Conservation (phyloP, 2,888 invertebrate genomes). For the Thecocarcelia acutangulata region DNA sequence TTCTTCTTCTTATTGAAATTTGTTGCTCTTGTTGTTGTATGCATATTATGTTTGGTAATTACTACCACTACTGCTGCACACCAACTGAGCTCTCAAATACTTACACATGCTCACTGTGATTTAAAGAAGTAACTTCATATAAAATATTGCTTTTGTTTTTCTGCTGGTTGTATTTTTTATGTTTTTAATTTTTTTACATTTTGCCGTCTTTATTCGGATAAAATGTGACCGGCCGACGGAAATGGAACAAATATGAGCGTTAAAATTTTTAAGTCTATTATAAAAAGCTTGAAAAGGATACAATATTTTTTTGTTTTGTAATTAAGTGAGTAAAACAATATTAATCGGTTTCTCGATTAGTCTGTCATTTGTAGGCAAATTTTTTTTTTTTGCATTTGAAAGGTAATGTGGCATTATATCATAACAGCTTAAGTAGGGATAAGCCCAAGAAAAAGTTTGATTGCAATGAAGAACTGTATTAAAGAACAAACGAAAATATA, state of each 20-base stretch:
- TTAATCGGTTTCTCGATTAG: too few relatives aligned
- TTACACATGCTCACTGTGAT: conserved; percentile 59
- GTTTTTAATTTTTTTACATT: conserved; percentile 8
- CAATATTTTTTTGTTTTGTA: neutral
- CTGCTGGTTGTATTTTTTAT: conserved; percentile 1
- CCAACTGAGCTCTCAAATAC: conserved; percentile 3
- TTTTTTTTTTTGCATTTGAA: too few relatives aligned
- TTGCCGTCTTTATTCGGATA: neutral
- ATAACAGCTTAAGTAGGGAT: too few relatives aligned
- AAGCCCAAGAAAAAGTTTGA: too few relatives aligned
- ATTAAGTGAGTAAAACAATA: too few relatives aligned
- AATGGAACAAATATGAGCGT: conserved; percentile 1
- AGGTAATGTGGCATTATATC: too few relatives aligned
- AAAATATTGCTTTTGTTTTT: conserved; percentile 6
- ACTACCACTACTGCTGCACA: conserved; percentile 22
- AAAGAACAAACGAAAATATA: too few relatives aligned
- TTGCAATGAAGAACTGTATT: too few relatives aligned
- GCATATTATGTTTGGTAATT: conserved; percentile 41
- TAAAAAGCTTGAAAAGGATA: neutral
- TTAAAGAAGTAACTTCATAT: conserved; percentile 39
- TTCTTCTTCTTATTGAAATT: neutral
- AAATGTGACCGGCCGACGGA: conserved; percentile 24
- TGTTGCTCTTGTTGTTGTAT: conserved; percentile 20
- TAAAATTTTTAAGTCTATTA: neutral
- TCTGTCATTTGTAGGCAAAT: too few relatives aligned